Conservation (phyloP, 2,113 vertebrate genomes). For the Urocitellus parryii region DNA sequence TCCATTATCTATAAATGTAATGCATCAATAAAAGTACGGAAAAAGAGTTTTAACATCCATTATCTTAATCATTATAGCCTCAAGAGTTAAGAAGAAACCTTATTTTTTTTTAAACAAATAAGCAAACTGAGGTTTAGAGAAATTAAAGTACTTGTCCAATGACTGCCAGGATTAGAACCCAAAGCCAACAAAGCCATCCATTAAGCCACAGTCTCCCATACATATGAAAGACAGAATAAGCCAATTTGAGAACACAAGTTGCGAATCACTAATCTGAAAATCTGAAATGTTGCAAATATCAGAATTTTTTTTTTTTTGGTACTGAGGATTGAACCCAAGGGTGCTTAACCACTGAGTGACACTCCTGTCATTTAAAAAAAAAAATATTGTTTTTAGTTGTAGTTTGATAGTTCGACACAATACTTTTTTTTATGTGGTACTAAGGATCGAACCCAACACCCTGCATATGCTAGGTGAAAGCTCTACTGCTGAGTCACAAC, state of each 20-base stretch:
- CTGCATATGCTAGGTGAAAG: too few species aligned
- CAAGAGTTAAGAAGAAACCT: background rate
- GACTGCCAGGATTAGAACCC: conserved; percentile 3
- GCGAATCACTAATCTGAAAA: background rate
- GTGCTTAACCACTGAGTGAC: too few species aligned
- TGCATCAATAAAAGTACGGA: too few species aligned
- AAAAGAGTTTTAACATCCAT: background rate
- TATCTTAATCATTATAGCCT: background rate
- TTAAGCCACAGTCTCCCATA: background rate
- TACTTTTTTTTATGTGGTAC: too few species aligned
- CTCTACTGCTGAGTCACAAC: too few species aligned
- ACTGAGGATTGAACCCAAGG: too few species aligned
- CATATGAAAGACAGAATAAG: background rate
- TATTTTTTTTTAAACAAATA: background rate
- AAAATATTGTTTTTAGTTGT: too few species aligned
- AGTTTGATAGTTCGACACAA: too few species aligned
- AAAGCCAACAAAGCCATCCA: background rate
- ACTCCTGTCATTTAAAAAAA: too few species aligned
- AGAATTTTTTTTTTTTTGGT: too few species aligned
- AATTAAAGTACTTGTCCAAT: background rate
- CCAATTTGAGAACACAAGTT: background rate
- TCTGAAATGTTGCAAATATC: background rate
- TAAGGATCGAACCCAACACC: too few species aligned
- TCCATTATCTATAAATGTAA: too few species aligned
- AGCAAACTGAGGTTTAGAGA: background rate